Evolutionary conservation across 2,888 invertebrate species (phyloP).

Genomic region (Ptychoptera albimana): DNA sequence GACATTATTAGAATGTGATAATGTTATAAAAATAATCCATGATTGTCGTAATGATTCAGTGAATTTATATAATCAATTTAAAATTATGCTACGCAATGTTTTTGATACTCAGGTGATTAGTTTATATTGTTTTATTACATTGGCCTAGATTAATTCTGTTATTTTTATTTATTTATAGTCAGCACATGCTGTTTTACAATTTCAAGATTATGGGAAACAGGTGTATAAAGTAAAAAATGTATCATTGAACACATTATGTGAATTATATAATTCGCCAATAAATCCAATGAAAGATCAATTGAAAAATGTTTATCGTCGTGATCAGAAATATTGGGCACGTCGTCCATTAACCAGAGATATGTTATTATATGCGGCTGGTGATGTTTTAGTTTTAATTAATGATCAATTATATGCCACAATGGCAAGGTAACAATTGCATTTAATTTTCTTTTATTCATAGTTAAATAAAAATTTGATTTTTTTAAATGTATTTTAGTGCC

Average conservation of each 20-base stretch:
- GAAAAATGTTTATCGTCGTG: slow-evolving; percentile 69
- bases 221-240: slow-evolving; percentile 91
- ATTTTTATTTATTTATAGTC: slow-evolving; percentile 32
- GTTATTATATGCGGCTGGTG: slow-evolving; percentile 81
- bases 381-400: slow-evolving; percentile 73
- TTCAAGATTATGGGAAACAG: slow-evolving; percentile 76
- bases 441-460: neutral
- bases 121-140: neutral
- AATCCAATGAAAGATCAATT: slow-evolving; percentile 86
- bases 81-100: slow-evolving; percentile 65
- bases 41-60: slow-evolving; percentile 86
- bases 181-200: slow-evolving; percentile 81
- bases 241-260: slow-evolving; percentile 80
- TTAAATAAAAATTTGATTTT: slow-evolving; percentile 2
- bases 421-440: slow-evolving; percentile 31
- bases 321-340: slow-evolving; percentile 79
- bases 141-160: neutral
- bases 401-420: slow-evolving; percentile 66
- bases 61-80: slow-evolving; percentile 73
- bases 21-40: slow-evolving; percentile 78
- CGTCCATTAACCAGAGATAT: slow-evolving; percentile 79
- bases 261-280: slow-evolving; percentile 70
- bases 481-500: slow-evolving; percentile 37
- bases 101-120: slow-evolving; percentile 68
- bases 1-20: slow-evolving; percentile 60